Base-by-base conservation (phyloP, 2,888 invertebrate genomes). In the Nomada hirtipes region DNA sequence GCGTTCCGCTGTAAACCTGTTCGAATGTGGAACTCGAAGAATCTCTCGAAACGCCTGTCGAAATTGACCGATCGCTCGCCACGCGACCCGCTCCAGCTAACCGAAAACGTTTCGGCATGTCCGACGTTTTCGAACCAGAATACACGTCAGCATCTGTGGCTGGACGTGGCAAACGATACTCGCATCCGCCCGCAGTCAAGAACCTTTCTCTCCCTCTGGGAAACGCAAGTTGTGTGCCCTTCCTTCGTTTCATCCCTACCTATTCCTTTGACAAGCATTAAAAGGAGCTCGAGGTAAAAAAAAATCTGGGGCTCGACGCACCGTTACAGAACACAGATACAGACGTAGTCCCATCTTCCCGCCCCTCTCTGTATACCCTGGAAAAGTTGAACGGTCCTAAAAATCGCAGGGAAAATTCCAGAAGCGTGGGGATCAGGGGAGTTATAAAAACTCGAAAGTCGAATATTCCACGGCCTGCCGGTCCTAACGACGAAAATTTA, bases 271-370 rank as follows among this genome's bases (percentile, higher is more conserved):
- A 57, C 44, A 2, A 10, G 52, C 36, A 7, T 36, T 47, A 47
- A 47, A 47, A 47, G 47, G 4, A 13, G 15, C 47, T 15, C 15
- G 42, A 63, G 11, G 42, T 47, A 68, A 67, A 57, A 79, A 55
- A 71, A 60, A 29, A 68, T 29, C 13, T 72, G 47, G 10, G 69
- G 36, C 23, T 61, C 36, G 47, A 26, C 13, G 73, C 60, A 73
- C 83, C 85, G 86, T 78, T 71, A 86, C 67, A 77, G 47, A 72
- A 47, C 64, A 61, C 52, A 85, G 52, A 57, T 61, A 57, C n/a
- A n/a, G n/a, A n/a, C 26, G 26, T 26, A 26, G n/a, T 26, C 4
- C 57, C 2, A 36, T 18, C 50, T 44, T 44, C 44, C 44, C 11
- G 26, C 26, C 26, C 26, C 26, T 44, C 44, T 9, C 1, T 4